phyloP scores from a whole-genome alignment of 2,888 invertebrate species.

The Agrotis ipsilon region DNA sequence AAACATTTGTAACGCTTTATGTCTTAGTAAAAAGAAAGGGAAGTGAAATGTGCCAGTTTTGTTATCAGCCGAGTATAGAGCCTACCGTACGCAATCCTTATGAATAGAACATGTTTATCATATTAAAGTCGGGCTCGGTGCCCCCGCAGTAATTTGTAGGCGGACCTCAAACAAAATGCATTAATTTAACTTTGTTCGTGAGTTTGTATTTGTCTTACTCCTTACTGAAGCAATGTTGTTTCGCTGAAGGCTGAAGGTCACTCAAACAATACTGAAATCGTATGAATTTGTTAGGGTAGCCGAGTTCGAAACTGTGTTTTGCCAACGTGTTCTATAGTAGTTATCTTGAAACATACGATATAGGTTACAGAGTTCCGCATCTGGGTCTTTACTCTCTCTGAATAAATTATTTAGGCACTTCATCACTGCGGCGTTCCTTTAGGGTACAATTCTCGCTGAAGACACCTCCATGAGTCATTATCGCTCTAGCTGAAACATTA shows the following conservation, averaged over 20 bases:
- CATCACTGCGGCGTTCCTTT: slow-evolving; percentile 17
- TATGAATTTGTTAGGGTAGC: slow-evolving; percentile 19
- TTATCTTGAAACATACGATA: slow-evolving; percentile 26
- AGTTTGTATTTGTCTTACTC: slow-evolving; percentile 60
- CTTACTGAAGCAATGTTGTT: slow-evolving; percentile 39
- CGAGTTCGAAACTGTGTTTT: slow-evolving; percentile 8
- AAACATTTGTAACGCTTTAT: slow-evolving; percentile 29
- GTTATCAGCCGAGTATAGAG: slow-evolving; percentile 14
- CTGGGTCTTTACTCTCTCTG: slow-evolving; percentile 25
- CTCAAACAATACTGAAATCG: slow-evolving; percentile 23
- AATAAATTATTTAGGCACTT: slow-evolving; percentile 43
- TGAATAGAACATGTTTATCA: slow-evolving; percentile 60
- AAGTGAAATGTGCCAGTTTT: slow-evolving; percentile 12
- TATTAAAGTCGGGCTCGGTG: slow-evolving; percentile 50
- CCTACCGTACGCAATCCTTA: slow-evolving; percentile 33
- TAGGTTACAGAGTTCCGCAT: slow-evolving; percentile 24
- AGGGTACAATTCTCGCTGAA: slow-evolving; percentile 32
- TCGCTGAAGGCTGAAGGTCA: slow-evolving; percentile 27
- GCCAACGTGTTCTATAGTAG: slow-evolving; percentile 14
- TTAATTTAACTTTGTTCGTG: slow-evolving; percentile 58
- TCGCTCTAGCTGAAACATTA: slow-evolving; percentile 13
- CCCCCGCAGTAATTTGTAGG: slow-evolving; percentile 49
- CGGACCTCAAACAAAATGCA: slow-evolving; percentile 57
- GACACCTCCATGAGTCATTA: slow-evolving; percentile 15
- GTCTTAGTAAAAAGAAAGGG: slow-evolving; percentile 20